Conservation (phyloP, 1,140 invertebrate genomes). For the Cotesia vestalis region DNA sequence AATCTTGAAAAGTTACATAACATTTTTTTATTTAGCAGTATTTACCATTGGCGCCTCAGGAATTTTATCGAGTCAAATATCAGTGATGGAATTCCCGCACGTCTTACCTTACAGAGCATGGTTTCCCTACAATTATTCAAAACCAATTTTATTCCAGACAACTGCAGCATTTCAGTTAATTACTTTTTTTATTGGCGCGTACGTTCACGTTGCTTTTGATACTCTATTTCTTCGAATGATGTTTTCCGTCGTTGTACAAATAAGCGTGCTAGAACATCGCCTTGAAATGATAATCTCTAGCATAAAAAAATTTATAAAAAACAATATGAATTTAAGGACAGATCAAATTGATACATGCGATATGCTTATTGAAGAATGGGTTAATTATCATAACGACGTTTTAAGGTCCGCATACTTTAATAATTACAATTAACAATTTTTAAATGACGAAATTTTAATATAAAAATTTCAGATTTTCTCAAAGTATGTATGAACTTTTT, state of each 20-base stretch:
- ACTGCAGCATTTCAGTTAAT: background rate
- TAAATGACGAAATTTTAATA: too few relatives aligned
- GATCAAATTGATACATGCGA: background rate
- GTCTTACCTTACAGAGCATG: background rate
- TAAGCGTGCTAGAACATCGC: background rate
- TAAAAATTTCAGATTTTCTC: background rate
- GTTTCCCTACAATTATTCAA: slow-evolving; percentile 1
- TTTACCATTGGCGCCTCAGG: background rate
- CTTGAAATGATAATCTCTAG: background rate
- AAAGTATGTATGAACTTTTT: background rate
- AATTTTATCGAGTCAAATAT: background rate
- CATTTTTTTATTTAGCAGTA: background rate
- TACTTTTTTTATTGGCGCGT: background rate
- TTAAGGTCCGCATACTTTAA: background rate
- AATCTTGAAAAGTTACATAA: background rate
- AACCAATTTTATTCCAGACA: background rate
- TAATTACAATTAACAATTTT: too few relatives aligned
- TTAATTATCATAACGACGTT: background rate
- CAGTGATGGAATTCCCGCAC: background rate
- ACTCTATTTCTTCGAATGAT: background rate
- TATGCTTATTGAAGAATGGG: background rate
- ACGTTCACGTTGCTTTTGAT: background rate
- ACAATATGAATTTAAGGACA: background rate
- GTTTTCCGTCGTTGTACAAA: background rate
- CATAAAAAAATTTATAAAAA: background rate